Evolutionary conservation across 2,888 invertebrate species (phyloP).

Genomic region (Parelbella ahira): DNA sequence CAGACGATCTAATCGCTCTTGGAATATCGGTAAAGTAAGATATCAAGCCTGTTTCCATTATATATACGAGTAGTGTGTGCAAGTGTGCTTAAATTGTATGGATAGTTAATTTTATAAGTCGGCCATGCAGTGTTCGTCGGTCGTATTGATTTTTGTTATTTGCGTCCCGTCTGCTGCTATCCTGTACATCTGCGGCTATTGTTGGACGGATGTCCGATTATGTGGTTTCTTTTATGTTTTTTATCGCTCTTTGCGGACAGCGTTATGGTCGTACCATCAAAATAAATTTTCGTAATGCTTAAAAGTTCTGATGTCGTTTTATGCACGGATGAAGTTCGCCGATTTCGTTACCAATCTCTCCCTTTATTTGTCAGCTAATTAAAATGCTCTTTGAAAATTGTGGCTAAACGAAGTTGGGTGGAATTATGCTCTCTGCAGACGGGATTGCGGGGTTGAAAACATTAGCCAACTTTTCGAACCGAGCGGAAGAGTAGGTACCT

Average conservation of each 20-base stretch:
- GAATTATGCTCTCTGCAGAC: not conserved
- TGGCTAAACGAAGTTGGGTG: conserved; percentile 9
- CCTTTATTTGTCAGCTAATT: conserved; percentile 16
- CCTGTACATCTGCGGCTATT: conserved; percentile 67
- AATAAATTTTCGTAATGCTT: conserved; percentile 13
- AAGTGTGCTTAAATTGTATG: conserved; percentile 51
- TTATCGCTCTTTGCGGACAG: conserved; percentile 34
- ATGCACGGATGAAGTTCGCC: not conserved
- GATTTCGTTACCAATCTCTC: conserved; percentile 13
- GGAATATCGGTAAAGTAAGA: no score
- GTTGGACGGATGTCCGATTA: conserved; percentile 61
- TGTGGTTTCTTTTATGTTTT: conserved; percentile 37
- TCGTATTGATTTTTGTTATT: conserved; percentile 78
- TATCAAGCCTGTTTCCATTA: conserved; percentile 10
- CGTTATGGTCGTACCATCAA: conserved; percentile 8
- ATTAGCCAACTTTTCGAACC: conserved; percentile 1
- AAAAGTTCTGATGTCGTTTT: conserved; percentile 1
- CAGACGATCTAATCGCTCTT: no score
- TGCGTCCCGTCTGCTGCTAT: conserved; percentile 76
- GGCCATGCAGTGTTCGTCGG: conserved; percentile 56
- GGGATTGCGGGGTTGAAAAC: conserved; percentile 3
- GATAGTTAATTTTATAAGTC: conserved; percentile 65
- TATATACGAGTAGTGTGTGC: no score
- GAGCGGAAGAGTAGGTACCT: no score
- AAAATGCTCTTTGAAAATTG: conserved; percentile 13